Conservation (phyloP, 1,140 invertebrate genomes). For the Drosophila ercepeae region DNA sequence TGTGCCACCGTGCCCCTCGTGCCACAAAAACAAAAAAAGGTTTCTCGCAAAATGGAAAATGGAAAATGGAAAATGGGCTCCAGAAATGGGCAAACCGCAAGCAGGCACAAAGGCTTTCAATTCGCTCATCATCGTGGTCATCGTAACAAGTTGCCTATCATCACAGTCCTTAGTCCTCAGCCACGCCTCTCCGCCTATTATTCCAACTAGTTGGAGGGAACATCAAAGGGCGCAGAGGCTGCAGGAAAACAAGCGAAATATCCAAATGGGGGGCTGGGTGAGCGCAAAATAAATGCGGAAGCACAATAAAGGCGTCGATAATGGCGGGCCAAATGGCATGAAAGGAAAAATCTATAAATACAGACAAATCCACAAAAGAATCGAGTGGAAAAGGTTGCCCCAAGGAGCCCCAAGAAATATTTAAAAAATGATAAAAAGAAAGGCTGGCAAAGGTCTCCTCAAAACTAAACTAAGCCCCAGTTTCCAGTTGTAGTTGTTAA, state of each 20-base stretch:
- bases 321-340: slow-evolving; percentile 34
- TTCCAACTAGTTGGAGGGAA: slow-evolving; percentile 20
- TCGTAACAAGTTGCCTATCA: slow-evolving; percentile 60
- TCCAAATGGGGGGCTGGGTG: slow-evolving; percentile 18
- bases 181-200: neutral
- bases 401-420: neutral
- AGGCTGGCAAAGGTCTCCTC: neutral
- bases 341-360: slow-evolving; percentile 23
- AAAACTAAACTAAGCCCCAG: no score
- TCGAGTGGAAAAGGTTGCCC: neutral
- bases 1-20: neutral
- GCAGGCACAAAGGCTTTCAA: slow-evolving; percentile 24
- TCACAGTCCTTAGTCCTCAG: neutral
- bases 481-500: no score
- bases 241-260: slow-evolving; percentile 7
- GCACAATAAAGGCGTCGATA: slow-evolving; percentile 41
- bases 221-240: slow-evolving; percentile 35
- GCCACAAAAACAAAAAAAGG: slow-evolving; percentile 2
- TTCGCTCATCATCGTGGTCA: slow-evolving; percentile 52
- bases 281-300: slow-evolving; percentile 32
- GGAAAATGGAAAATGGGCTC: slow-evolving; percentile 14
- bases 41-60: slow-evolving; percentile 5
- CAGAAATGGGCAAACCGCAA: slow-evolving; percentile 30
- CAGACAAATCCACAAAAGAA: neutral
- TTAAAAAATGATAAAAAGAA: neutral